Conservation (phyloP, 1,140 invertebrate genomes). For the Pseudomyrmex gracilis region DNA sequence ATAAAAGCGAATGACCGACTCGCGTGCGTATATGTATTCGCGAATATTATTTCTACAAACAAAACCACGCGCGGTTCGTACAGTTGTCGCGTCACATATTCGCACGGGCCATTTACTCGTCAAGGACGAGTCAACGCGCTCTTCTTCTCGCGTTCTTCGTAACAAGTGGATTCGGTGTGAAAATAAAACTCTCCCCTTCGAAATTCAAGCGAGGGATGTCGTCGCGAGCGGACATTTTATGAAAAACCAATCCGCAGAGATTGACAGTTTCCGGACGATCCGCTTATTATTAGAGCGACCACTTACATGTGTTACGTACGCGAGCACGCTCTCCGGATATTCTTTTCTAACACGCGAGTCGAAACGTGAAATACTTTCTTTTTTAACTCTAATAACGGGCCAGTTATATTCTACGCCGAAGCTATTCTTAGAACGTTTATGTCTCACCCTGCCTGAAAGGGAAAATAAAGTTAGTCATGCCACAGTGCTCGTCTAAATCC, state of each 20-base stretch:
- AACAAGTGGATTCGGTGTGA: constrained; percentile 35
- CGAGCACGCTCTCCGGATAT: constrained; percentile 23
- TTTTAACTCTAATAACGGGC: constrained; percentile 67
- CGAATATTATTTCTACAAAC: neutral
- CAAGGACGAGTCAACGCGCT: constrained; percentile 1
- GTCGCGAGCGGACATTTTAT: constrained; percentile 3
- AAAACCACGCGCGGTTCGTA: too few relatives aligned
- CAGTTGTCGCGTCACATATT: neutral
- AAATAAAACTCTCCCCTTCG: neutral
- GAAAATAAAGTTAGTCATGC: constrained; percentile 76
- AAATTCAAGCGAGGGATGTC: neutral
- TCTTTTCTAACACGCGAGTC: constrained; percentile 7
- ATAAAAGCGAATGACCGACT: constrained; percentile 1
- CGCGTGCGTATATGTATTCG: neutral
- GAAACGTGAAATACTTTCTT: constrained; percentile 14
- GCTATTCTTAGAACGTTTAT: constrained; percentile 69
- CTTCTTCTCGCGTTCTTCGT: neutral
- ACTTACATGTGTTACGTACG: constrained; percentile 23
- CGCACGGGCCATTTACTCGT: neutral
- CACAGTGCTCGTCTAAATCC: constrained; percentile 74
- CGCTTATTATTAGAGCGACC: neutral
- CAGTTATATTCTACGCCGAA: constrained; percentile 71
- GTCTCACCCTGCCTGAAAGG: constrained; percentile 78
- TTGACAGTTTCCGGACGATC: neutral
- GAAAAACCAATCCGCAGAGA: constrained; percentile 10